These are phyloP conservation scores for Eriosoma lanigerum DNA, from an alignment of 1,140 invertebrate genomes.

Conservation along the genomic window DNA sequence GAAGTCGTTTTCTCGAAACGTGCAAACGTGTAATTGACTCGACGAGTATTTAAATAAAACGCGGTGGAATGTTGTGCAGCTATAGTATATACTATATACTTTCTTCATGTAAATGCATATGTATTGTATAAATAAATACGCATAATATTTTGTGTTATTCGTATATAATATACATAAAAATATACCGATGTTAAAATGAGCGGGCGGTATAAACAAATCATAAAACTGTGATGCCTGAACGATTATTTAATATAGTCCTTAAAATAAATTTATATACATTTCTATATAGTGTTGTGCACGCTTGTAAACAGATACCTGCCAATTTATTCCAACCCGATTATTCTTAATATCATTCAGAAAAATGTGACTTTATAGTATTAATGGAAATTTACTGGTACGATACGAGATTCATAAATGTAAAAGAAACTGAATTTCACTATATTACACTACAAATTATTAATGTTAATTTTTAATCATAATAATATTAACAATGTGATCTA, in stretches of 20 bases:
- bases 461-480: too few relatives aligned
- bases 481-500: too few relatives aligned
- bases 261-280: too few relatives aligned
- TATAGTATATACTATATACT: not conserved
- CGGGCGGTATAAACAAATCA: conserved; percentile 23
- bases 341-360: too few relatives aligned
- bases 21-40: conserved; percentile 28
- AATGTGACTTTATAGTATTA: too few relatives aligned
- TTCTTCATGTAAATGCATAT: not conserved
- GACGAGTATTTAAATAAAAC: conserved; percentile 23
- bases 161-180: not conserved
- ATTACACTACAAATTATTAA: too few relatives aligned
- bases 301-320: too few relatives aligned
- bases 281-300: too few relatives aligned
- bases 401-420: too few relatives aligned
- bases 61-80: conserved; percentile 1
- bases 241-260: not conserved
- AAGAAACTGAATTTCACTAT: too few relatives aligned
- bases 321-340: too few relatives aligned
- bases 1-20: conserved; percentile 42
- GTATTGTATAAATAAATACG: not conserved
- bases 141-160: not conserved
- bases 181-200: not conserved
- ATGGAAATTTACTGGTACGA: too few relatives aligned
- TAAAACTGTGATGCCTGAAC: not conserved